phyloP scores from a whole-genome alignment of 2,797 vertebrate genomes.

The Botia kubotai region DNA sequence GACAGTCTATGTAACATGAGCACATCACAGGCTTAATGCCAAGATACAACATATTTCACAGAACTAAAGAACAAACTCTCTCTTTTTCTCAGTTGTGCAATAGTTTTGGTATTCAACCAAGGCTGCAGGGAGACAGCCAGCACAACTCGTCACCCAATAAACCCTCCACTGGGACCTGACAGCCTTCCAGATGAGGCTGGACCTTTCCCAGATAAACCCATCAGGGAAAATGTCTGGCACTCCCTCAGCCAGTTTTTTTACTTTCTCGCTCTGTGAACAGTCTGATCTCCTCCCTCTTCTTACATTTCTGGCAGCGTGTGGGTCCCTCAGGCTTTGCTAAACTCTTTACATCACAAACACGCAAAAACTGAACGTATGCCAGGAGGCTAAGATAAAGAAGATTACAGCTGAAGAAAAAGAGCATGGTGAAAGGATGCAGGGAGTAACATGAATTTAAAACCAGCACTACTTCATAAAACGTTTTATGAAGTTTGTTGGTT shows the following conservation, averaged over 20 bases:
- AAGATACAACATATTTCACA: conserved; percentile 58
- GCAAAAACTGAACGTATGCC: conserved; percentile 8
- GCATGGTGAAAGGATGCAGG: conserved; percentile 17
- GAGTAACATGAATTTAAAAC: not conserved
- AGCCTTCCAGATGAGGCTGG: conserved; percentile 56
- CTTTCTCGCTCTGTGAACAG: conserved; percentile 27
- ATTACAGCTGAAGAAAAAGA: not conserved
- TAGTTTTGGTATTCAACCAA: conserved; percentile 60
- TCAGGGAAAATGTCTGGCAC: conserved; percentile 36
- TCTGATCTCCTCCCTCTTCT: conserved; percentile 1
- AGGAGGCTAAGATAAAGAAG: conserved; percentile 40
- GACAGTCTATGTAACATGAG: not conserved
- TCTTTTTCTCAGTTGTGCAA: conserved; percentile 67
- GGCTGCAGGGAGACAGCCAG: conserved; percentile 60
- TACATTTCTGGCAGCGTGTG: conserved; percentile 22
- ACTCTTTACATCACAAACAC: conserved; percentile 37
- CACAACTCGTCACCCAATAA: conserved; percentile 61
- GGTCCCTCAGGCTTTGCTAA: conserved; percentile 37
- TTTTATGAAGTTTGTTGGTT: no score
- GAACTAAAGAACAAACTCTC: conserved; percentile 63
- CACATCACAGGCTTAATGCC: conserved; percentile 45
- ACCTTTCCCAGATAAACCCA: conserved; percentile 55
- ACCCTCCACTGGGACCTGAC: conserved; percentile 52
- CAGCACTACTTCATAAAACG: not conserved
- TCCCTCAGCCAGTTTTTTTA: conserved; percentile 13